Evolutionary conservation across 2,888 invertebrate genomes (phyloP).

Genomic region (Lottia gigantea): DNA sequence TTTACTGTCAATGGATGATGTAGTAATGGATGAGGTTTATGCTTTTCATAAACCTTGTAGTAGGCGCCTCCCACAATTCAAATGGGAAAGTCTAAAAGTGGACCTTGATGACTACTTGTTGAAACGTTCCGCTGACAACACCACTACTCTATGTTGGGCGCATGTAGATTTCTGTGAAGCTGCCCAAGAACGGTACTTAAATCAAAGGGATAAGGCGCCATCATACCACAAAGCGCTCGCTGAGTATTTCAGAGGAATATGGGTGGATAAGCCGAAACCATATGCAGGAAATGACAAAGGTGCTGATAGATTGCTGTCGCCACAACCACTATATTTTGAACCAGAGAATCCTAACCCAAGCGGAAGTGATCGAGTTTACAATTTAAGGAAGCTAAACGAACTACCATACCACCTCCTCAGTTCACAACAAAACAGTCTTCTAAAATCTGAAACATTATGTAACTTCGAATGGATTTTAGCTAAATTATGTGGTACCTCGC

Average conservation of each 20-base stretch:
- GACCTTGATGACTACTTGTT: slow-evolving; percentile 49
- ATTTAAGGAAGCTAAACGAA: slow-evolving; percentile 84
- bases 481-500: slow-evolving; percentile 82
- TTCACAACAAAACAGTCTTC: slow-evolving; percentile 69
- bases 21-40: slow-evolving; percentile 51
- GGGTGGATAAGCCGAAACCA: slow-evolving; percentile 55
- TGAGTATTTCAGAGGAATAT: slow-evolving; percentile 63
- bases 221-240: slow-evolving; percentile 65
- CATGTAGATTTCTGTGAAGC: slow-evolving; percentile 75
- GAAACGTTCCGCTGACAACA: slow-evolving; percentile 48
- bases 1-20: slow-evolving; percentile 66
- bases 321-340: slow-evolving; percentile 53
- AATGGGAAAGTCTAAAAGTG: slow-evolving; percentile 54
- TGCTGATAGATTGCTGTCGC: slow-evolving; percentile 39
- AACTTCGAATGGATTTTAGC: slow-evolving; percentile 83
- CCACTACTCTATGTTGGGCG: slow-evolving; percentile 74
- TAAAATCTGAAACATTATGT: slow-evolving; percentile 78
- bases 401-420: slow-evolving; percentile 82
- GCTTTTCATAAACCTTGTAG: slow-evolving; percentile 37
- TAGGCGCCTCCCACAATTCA: slow-evolving; percentile 56
- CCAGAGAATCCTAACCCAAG: slow-evolving; percentile 35
- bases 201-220: slow-evolving; percentile 60
- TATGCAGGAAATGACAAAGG: slow-evolving; percentile 47
- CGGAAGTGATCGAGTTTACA: slow-evolving; percentile 70
- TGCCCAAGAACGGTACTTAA: slow-evolving; percentile 75